These are phyloP conservation scores for Diorhabda carinulata DNA, from an alignment of 1,140 invertebrate species.

Conservation along the genomic window DNA sequence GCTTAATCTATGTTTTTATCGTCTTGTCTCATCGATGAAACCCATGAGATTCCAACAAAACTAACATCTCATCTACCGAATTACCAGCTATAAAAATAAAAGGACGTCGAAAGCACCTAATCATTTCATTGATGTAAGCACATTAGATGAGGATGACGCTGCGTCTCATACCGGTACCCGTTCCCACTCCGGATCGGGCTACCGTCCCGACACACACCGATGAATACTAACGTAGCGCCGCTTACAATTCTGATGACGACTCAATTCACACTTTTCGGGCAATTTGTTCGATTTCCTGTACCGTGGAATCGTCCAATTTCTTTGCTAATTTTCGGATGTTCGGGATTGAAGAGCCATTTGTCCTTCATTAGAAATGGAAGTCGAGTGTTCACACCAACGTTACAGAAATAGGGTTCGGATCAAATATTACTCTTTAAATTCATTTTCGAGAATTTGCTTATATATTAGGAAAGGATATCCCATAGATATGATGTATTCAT, in stretches of 20 bases:
- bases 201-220: not conserved
- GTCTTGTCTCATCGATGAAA: conserved; percentile 4
- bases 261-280: conserved; percentile 12
- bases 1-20: not conserved
- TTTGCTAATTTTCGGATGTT: conserved; percentile 13
- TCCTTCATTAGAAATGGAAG: conserved; percentile 5
- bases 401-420: not conserved
- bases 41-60: not conserved
- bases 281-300: conserved; percentile 5
- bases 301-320: conserved; percentile 9
- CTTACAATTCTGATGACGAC: conserved; percentile 12
- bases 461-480: too few relatives aligned
- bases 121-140: conserved; percentile 12
- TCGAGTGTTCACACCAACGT: not conserved
- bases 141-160: conserved; percentile 3
- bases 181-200: not conserved
- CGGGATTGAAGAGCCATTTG: conserved; percentile 1
- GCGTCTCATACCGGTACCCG: too few relatives aligned
- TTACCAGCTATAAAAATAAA: conserved; percentile 14
- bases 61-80: conserved; percentile 7
- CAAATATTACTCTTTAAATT: not conserved
- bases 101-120: conserved; percentile 13
- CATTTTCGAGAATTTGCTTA: too few relatives aligned
- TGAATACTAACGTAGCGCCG: conserved; percentile 12
- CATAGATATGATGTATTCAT: too few relatives aligned